These are phyloP conservation scores for Ascidia mentula DNA, from an alignment of 23 tunicate species.

Conservation along the genomic window DNA sequence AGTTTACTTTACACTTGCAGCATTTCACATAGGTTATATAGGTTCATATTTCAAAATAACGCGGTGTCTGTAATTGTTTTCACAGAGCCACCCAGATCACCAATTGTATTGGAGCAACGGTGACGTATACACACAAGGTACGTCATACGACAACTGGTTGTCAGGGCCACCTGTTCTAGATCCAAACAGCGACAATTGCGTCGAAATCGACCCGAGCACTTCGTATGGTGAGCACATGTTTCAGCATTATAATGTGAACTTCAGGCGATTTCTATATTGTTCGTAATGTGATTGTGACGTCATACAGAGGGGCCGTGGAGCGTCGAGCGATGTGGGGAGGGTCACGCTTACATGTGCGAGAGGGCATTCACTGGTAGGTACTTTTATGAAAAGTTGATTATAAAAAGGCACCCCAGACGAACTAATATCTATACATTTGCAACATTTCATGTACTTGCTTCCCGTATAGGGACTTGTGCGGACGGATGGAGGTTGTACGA, in stretches of 20 bases:
- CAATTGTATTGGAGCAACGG: constrained; percentile 86
- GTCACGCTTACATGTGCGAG: constrained; percentile 78
- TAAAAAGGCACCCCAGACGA: neutral
- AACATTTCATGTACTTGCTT: neutral
- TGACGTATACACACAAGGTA: constrained; percentile 24
- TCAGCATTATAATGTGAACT: neutral
- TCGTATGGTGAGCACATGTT: neutral
- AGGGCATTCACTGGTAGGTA: constrained; percentile 52
- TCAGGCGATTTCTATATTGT: no score
- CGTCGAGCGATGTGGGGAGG: constrained; percentile 80
- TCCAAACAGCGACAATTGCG: constrained; percentile 37
- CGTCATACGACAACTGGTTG: constrained; percentile 60
- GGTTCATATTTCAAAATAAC: no score
- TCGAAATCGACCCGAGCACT: constrained; percentile 58
- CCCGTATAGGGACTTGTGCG: constrained; percentile 91
- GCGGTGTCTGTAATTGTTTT: no score
- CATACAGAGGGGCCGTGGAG: constrained; percentile 60
- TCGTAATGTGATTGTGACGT: neutral
- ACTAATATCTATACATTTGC: neutral
- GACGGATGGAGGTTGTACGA: constrained; percentile 74
- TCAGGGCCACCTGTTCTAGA: constrained; percentile 26
- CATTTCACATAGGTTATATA: no score
- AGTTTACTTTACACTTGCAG: no score
- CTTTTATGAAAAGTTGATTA: neutral
- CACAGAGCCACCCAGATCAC: constrained; percentile 40